A percentile compares a stretch with the other conserved stretches of the same genome.
Evolutionary conservation across 2,888 invertebrate genomes (phyloP).

Genomic region (Acleris sparsana): DNA sequence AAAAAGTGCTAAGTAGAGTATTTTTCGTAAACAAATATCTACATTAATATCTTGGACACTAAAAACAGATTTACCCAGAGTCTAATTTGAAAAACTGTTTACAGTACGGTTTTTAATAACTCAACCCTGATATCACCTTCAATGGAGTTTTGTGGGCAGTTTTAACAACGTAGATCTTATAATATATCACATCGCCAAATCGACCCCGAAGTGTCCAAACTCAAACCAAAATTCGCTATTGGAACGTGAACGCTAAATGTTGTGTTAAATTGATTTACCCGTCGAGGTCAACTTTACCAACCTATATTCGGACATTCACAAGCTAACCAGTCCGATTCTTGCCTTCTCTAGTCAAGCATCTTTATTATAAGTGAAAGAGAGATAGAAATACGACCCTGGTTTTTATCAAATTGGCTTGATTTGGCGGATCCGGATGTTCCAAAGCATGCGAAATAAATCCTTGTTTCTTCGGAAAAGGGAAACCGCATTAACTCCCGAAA

Average conservation of each 20-base stretch:
- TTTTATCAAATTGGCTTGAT: conserved; percentile 14
- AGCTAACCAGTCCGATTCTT: conserved; percentile 4
- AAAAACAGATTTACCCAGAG: no score
- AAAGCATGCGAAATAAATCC: conserved; percentile 39
- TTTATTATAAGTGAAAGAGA: neutral
- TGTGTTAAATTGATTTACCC: conserved; percentile 44
- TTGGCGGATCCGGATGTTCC: conserved; percentile 11
- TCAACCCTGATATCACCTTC: no score
- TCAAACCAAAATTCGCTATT: conserved; percentile 13
- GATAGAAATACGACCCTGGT: neutral
- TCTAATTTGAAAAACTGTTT: no score
- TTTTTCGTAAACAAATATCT: no score
- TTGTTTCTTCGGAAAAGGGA: conserved; percentile 36
- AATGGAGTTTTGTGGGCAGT: no score
- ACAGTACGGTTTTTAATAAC: no score
- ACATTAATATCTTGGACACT: no score
- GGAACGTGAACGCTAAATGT: conserved; percentile 36
- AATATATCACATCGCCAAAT: neutral
- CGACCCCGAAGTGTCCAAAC: conserved; percentile 9
- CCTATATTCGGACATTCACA: conserved; percentile 8
- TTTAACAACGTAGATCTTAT: no score
- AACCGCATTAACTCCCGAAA: conserved; percentile 51
- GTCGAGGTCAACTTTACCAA: conserved; percentile 23
- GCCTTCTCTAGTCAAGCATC: conserved; percentile 4
- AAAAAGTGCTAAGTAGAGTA: no score